Base-by-base conservation (phyloP, 2,888 invertebrate genomes). In the Aradus depressus region DNA sequence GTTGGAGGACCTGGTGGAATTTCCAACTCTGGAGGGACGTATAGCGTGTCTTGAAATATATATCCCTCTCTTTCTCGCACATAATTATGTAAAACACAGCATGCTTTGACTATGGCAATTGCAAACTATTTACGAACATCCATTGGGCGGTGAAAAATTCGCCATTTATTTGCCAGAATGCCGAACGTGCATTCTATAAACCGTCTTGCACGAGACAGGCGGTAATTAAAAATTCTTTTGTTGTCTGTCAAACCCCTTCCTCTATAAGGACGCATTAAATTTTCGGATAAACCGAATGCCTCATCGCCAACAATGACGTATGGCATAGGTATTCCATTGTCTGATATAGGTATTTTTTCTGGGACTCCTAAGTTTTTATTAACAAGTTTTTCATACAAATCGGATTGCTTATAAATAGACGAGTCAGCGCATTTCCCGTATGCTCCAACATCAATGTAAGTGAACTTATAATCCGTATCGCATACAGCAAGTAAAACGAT, bases 111-210 rank as follows among this genome's bases (percentile, higher is more conserved):
- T 54, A 63, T 62, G 47, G 55, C 54, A 35, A 55, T 58, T 50
- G 59, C 60, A 56, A 61, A 61, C 38, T 58, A 56, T 34, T 52
- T 52, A 34, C 61, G 51, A 31, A 62, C 60, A 48, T 63, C 58
- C 37, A 64, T 51, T 47, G 63, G 60, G 45, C 62, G 52, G 55
- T 64, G 63, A 48, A 64, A 62, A 52, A 65, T 64, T 53, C 62
- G 55, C 64, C 63, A 66, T 58, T 64, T 66, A 56, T 63, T 65
- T 35, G 44, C 54, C 16, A 62, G 41, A 48, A 63, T 61, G 5
- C 61, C 62, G 52, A 62, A 62, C 8, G 60, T 23, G 41, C 60
- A 59, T 48, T 62, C 61, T 8, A 60, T 51, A 39, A 54, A 58
- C 23, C 61, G 44, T 5, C 61, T 26, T 38, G 58, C 61, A 44